Conservation (phyloP, 1,140 invertebrate species). For the Lepidurus couesii region DNA sequence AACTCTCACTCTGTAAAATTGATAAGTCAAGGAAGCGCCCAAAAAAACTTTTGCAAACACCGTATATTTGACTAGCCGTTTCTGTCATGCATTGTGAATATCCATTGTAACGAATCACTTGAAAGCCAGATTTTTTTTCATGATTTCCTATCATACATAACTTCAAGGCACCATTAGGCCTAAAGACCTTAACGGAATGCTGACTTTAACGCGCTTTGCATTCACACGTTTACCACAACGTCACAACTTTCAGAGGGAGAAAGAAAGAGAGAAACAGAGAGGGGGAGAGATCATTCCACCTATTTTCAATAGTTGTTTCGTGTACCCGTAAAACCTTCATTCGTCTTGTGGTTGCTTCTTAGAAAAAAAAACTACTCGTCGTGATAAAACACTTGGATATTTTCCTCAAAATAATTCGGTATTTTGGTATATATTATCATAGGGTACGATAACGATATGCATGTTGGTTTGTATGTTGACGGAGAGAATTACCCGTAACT, state of each 20-base stretch:
- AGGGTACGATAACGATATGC: slow-evolving; percentile 12
- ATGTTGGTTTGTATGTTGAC: slow-evolving; percentile 6
- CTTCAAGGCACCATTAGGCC: slow-evolving; percentile 20
- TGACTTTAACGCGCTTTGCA: background rate
- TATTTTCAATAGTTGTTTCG: background rate
- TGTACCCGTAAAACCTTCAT: slow-evolving; percentile 4
- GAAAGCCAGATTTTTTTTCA: background rate
- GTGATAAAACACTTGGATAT: background rate
- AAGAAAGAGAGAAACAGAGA: background rate
- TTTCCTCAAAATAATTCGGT: slow-evolving; percentile 2
- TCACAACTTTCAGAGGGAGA: background rate
- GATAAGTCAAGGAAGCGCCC: background rate
- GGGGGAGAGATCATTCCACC: background rate
- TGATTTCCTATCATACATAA: background rate
- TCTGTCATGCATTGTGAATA: background rate
- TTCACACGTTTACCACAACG: background rate
- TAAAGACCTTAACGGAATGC: slow-evolving; percentile 10
- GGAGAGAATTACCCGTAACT: slow-evolving; percentile 10
- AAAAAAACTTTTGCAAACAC: background rate
- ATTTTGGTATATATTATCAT: background rate
- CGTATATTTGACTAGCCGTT: background rate
- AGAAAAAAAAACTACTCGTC: background rate
- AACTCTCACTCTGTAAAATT: background rate
- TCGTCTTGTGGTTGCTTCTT: background rate
- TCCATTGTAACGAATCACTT: background rate